A percentile compares a stretch with the other conserved stretches of the same genome.
Evolutionary conservation across 2,113 vertebrate species (phyloP).

Genomic region (Siniperca knerii): DNA sequence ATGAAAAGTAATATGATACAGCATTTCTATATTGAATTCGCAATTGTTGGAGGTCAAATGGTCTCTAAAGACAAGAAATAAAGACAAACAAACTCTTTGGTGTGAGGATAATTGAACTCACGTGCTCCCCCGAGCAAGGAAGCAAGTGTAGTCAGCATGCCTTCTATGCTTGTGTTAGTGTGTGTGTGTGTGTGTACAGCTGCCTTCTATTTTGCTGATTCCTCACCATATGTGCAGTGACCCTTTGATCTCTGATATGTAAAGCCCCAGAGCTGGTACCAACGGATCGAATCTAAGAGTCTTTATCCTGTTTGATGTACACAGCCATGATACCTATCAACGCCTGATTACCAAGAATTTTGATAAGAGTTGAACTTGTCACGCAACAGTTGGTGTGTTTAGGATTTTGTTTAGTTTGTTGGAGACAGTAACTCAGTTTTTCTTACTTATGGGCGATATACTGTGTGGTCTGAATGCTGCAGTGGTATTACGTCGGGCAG

Average conservation of each 20-base stretch:
- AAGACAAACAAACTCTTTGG: slow-evolving; percentile 54
- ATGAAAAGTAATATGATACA: slow-evolving; percentile 6
- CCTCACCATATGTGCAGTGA: slow-evolving; percentile 38
- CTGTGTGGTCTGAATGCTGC: not conserved
- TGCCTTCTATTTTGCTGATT: slow-evolving; percentile 34
- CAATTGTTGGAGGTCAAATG: slow-evolving; percentile 9
- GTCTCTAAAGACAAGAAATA: slow-evolving; percentile 44
- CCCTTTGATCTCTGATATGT: slow-evolving; percentile 30
- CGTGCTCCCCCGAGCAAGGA: slow-evolving; percentile 60
- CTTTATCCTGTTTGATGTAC: not conserved
- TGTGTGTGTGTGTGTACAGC: slow-evolving; percentile 4
- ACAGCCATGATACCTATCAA: not conserved
- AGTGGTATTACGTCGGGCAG: not conserved
- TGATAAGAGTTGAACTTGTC: not conserved
- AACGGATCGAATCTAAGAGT: not conserved
- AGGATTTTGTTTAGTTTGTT: not conserved
- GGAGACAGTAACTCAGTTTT: not conserved
- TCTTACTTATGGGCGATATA: not conserved
- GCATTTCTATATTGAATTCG: slow-evolving; percentile 10
- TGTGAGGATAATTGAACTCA: slow-evolving; percentile 71
- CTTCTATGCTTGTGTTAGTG: slow-evolving; percentile 1
- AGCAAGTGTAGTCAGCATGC: slow-evolving; percentile 47
- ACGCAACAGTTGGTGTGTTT: not conserved
- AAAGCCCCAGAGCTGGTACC: slow-evolving; percentile 29
- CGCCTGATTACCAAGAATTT: not conserved